A percentile compares a stretch with the other conserved stretches of the same genome.
phyloP scores from a whole-genome alignment of 2,113 vertebrate genomes.

The Urocynchramus pylzowi region DNA sequence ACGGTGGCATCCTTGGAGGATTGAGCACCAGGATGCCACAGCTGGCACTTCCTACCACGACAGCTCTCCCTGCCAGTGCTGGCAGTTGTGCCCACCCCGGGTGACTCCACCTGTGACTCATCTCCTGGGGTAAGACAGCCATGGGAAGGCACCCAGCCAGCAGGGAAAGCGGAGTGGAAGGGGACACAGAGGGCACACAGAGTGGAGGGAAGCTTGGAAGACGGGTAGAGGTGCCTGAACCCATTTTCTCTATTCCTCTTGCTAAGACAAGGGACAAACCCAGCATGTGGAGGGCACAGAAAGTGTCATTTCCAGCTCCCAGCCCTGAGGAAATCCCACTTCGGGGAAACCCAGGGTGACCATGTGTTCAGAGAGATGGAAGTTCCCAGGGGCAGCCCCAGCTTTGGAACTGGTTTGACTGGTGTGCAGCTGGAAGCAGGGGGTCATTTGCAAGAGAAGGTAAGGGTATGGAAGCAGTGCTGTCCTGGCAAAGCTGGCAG shows the following conservation, averaged over 20 bases:
- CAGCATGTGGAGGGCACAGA: background rate
- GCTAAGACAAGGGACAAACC: background rate
- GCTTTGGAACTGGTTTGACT: background rate
- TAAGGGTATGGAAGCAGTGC: background rate
- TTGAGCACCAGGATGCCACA: background rate
- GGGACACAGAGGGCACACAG: accelerated
- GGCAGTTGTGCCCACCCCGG: background rate
- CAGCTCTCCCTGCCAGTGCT: background rate
- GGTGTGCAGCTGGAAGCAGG: background rate
- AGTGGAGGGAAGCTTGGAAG: background rate
- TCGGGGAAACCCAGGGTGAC: background rate
- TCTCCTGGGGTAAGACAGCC: background rate
- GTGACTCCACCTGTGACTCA: constrained; percentile 2
- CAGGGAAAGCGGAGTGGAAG: background rate
- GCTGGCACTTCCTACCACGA: background rate
- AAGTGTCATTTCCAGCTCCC: background rate
- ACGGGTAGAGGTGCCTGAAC: background rate
- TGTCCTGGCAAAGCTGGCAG: background rate
- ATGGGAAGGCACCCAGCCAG: background rate
- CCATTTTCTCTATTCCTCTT: background rate
- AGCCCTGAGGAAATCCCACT: background rate
- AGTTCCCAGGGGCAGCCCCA: background rate
- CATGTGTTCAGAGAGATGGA: background rate
- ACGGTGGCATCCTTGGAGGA: background rate
- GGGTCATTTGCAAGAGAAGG: background rate